phyloP scores from a whole-genome alignment of 2,888 invertebrate genomes.

The Antheraea yamamai region DNA sequence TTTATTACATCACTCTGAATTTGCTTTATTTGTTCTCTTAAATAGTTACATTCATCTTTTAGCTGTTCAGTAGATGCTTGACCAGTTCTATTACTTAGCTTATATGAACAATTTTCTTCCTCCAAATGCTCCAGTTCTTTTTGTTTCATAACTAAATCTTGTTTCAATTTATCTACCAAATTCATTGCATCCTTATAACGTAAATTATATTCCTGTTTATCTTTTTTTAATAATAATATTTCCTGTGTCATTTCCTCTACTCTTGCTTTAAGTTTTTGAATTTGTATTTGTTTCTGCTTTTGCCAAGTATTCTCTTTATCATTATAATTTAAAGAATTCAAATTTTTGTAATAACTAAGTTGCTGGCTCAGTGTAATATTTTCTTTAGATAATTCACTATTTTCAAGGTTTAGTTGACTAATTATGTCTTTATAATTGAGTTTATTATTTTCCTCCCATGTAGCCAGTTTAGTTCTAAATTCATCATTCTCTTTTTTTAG shows the following conservation, averaged over 20 bases:
- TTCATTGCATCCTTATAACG: constrained; percentile 66
- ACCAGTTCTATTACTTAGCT: constrained; percentile 69
- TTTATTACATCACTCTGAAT: constrained; percentile 74
- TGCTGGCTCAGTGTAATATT: constrained; percentile 68
- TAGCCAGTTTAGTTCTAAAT: constrained; percentile 48
- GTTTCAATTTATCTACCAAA: constrained; percentile 66
- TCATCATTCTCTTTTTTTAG: constrained; percentile 76
- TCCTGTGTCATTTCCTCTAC: constrained; percentile 60
- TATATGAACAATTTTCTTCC: constrained; percentile 74
- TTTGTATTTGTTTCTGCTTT: constrained; percentile 56
- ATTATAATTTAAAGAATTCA: constrained; percentile 46
- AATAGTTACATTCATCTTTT: constrained; percentile 69
- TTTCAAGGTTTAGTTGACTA: constrained; percentile 70
- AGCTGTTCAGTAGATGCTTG: constrained; percentile 71
- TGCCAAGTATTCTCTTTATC: constrained; percentile 50
- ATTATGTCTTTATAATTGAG: constrained; percentile 71
- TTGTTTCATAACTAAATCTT: constrained; percentile 68
- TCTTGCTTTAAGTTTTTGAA: constrained; percentile 58
- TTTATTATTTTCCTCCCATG: constrained; percentile 52
- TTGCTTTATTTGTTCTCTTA: constrained; percentile 72
- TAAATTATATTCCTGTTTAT: constrained; percentile 68
- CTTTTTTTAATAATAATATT: constrained; percentile 60
- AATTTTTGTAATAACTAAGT: constrained; percentile 61
- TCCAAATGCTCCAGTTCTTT: constrained; percentile 69
- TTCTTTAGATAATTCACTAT: constrained; percentile 71